A percentile compares a stretch with the other conserved stretches of the same genome.
Conservation (phyloP, 2,113 vertebrate genomes). For the Podarcis raffonei region DNA sequence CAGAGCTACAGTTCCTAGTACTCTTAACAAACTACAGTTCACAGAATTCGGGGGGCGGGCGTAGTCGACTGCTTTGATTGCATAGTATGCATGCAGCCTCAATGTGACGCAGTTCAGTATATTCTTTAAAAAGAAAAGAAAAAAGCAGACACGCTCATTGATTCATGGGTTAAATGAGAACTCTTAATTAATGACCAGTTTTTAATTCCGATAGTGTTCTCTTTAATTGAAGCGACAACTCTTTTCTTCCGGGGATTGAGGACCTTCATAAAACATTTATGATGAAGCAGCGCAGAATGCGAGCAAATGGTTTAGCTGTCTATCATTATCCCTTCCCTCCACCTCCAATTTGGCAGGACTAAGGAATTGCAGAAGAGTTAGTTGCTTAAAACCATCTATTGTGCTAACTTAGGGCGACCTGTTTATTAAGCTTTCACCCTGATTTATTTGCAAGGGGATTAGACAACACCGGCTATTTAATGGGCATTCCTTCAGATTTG, state of each 20-base stretch:
- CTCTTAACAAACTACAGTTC: no score
- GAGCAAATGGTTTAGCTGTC: not conserved
- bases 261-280: constrained; percentile 18
- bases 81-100: no score
- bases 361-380: not conserved
- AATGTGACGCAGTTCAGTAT: not conserved
- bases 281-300: not conserved
- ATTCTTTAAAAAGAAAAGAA: not conserved
- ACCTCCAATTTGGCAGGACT: not conserved
- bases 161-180: not conserved
- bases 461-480: no score
- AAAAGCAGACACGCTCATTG: not conserved
- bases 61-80: no score
- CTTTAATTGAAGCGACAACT: constrained; percentile 13
- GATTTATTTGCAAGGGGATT: no score
- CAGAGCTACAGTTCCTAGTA: no score
- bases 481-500: no score
- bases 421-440: no score
- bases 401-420: no score
- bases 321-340: not conserved
- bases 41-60: not conserved
- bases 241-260: not conserved
- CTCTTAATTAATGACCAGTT: not conserved
- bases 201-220: not conserved
- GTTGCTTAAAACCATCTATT: not conserved